Conservation (phyloP, 2,113 vertebrate genomes). For the Proterorhinus semilunaris region DNA sequence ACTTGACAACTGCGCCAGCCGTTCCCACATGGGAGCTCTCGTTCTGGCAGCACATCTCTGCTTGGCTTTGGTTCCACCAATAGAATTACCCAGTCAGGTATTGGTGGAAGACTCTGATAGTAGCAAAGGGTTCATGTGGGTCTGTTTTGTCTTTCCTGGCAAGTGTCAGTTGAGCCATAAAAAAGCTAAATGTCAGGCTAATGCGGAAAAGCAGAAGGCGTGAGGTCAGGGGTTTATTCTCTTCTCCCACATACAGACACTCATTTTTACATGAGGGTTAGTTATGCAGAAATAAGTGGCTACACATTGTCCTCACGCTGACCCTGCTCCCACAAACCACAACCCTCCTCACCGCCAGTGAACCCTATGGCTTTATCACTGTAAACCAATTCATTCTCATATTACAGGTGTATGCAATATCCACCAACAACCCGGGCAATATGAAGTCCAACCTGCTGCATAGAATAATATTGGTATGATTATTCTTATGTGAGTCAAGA, state of each 20-base stretch:
- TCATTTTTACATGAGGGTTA: constrained; percentile 38
- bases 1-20: constrained; percentile 50
- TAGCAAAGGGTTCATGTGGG: constrained; percentile 46
- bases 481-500: too few species aligned
- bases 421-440: constrained; percentile 19
- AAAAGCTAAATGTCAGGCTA: constrained; percentile 62
- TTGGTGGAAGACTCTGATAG: constrained; percentile 47
- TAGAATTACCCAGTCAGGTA: constrained; percentile 63
- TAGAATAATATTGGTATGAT: too few species aligned
- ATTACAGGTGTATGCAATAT: constrained; percentile 15
- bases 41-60: constrained; percentile 53
- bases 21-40: constrained; percentile 58
- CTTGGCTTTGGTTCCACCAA: constrained; percentile 46
- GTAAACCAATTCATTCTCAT: constrained; percentile 14
- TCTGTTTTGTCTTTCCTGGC: constrained; percentile 51
- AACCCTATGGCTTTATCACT: constrained; percentile 16
- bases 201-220: constrained; percentile 41
- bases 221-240: constrained; percentile 7
- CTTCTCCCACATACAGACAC: constrained; percentile 23
- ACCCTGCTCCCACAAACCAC: constrained; percentile 40
- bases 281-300: constrained; percentile 54
- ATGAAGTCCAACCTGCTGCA: constrained; percentile 19
- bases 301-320: constrained; percentile 50
- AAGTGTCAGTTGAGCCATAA: constrained; percentile 47
- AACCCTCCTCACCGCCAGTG: constrained; percentile 7